Base-by-base conservation (phyloP, 1,140 invertebrate genomes). In the Microvelia longipes region DNA sequence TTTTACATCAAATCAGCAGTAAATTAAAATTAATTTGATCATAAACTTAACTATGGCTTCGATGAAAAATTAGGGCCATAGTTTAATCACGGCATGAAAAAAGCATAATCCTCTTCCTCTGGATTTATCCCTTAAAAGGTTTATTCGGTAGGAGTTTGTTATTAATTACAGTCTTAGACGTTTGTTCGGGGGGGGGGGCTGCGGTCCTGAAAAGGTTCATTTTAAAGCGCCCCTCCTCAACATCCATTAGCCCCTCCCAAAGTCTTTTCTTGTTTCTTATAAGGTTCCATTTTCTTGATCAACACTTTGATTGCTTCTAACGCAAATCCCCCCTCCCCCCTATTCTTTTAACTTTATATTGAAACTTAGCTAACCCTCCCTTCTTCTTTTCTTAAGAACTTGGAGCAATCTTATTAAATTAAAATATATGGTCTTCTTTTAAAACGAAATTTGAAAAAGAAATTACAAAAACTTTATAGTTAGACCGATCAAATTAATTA, bases 101-200 rank as follows among this genome's bases (percentile, higher is more conserved):
- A n/a, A n/a, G n/a, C n/a, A n/a, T n/a, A n/a, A n/a, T n/a, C 35
- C 19, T 64, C 11, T 24, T 64, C 24, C 62, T 26, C 2, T 2
- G 25, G 62, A 64, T 64, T 64, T 26, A 64, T 64, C 62, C 62
- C 62, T 64, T 64, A 64, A 64, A 64, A 64, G 62, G 62, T 64
- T 64, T 64, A 64, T 64, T 64, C 25, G 5, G 62, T 64, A 64
- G 24, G 62, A 64, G 62, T 64, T 64, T 64, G 62, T 64, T 64
- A 64, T 64, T 64, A 64, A 64, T 64, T 64, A 64, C 62, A 24
- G 35, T 50, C 35, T 50, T 50, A 50, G 35, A 50, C n/a, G n/a
- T n/a, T n/a, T n/a, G n/a, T n/a, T n/a, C n/a, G n/a, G n/a, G n/a
- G 62, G 11, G 62, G 15, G 62, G 62, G 25, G 62, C 15, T 64